Conservation (phyloP, 2,888 invertebrate species). For the Plagiodera versicolora region DNA sequence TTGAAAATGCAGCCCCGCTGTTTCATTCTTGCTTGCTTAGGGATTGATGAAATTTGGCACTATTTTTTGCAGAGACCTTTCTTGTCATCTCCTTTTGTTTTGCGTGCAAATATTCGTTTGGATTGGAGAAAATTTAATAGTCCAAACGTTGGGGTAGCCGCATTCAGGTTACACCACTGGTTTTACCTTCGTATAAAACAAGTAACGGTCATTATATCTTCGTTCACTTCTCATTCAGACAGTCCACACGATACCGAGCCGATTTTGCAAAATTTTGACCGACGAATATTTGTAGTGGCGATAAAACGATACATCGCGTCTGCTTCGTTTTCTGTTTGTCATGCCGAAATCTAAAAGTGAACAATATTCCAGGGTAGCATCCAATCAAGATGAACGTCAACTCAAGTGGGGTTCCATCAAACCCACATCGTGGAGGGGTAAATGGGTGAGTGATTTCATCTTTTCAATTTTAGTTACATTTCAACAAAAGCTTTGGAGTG, state of each 20-base stretch:
- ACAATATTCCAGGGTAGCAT: slow-evolving; percentile 36
- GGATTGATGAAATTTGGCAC: no score
- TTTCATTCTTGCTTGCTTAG: no score
- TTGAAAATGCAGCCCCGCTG: no score
- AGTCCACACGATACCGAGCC: not conserved
- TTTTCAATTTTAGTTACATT: not conserved
- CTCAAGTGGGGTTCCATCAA: slow-evolving; percentile 29
- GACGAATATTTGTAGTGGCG: not conserved
- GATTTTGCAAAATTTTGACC: not conserved
- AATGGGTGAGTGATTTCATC: slow-evolving; percentile 33
- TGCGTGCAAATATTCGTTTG: no score
- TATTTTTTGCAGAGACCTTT: no score
- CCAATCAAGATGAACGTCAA: slow-evolving; percentile 19
- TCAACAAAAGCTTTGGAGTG: no score
- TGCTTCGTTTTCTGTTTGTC: slow-evolving; percentile 18
- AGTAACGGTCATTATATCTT: slow-evolving; percentile 31
- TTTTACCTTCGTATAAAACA: slow-evolving; percentile 35
- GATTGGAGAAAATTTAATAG: not conserved
- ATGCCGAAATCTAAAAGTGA: slow-evolving; percentile 36
- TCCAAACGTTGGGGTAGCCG: not conserved
- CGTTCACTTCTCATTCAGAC: slow-evolving; percentile 32
- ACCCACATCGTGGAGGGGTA: slow-evolving; percentile 32
- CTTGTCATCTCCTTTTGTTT: no score
- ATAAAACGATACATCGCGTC: not conserved
- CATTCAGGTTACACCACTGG: slow-evolving; percentile 15